These are phyloP conservation scores for Meteorus cinctellus DNA, from an alignment of 2,888 invertebrate genomes.

Conservation along the genomic window DNA sequence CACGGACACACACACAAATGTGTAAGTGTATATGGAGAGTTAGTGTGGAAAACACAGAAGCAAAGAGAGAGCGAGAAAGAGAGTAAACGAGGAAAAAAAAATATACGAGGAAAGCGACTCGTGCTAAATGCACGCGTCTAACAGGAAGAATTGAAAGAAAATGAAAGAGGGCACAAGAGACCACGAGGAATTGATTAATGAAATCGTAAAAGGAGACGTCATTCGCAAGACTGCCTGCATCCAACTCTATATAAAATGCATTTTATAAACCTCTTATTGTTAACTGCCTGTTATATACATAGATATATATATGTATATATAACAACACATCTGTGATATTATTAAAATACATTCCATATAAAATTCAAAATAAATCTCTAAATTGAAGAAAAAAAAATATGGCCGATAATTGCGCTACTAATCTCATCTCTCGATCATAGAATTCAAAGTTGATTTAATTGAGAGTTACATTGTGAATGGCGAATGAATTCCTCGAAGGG, in stretches of 20 bases:
- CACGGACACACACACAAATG: not conserved
- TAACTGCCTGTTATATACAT: not conserved
- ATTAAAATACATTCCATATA: too few species aligned
- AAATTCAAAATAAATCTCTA: too few species aligned
- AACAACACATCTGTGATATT: too few species aligned
- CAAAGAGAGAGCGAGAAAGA: slow-evolving; percentile 48
- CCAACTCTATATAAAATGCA: slow-evolving; percentile 51
- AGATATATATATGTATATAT: too few species aligned
- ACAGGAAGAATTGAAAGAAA: slow-evolving; percentile 39
- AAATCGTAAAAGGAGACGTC: slow-evolving; percentile 56
- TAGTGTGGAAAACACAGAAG: slow-evolving; percentile 33
- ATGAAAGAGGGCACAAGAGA: slow-evolving; percentile 43
- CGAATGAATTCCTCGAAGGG: not conserved
- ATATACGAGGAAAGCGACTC: slow-evolving; percentile 41
- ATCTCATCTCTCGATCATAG: not conserved
- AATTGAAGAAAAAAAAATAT: too few species aligned
- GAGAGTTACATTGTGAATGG: not conserved
- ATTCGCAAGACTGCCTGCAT: slow-evolving; percentile 61
- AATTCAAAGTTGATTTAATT: not conserved
- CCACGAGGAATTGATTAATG: slow-evolving; percentile 56
- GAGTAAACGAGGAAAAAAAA: not conserved
- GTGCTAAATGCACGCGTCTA: slow-evolving; percentile 64
- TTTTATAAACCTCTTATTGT: slow-evolving; percentile 31
- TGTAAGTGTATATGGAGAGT: not conserved
- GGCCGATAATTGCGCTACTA: too few species aligned